Evolutionary conservation across 2,113 vertebrate genomes (phyloP), one percentile per base, ranked within the genome.

Genomic region (Micromys minutus): DNA sequence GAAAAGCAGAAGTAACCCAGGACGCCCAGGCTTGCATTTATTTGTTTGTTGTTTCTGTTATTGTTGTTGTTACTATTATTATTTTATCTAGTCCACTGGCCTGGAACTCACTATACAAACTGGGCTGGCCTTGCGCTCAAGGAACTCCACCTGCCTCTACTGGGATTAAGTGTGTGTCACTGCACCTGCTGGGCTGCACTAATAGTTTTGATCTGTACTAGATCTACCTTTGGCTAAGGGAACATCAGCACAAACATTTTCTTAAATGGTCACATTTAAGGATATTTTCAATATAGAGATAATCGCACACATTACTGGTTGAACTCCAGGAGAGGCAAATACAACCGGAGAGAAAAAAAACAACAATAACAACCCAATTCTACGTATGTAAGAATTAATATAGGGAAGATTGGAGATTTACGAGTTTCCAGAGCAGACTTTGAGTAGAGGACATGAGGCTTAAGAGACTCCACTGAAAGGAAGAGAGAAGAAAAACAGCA

Each of bases 271-370:
- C 69, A 91, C 13, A 79, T 87, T 84, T 2, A 67, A 69, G 59
- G 65, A 91, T n/a, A n/a, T 95, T 96, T 76, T 85, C 47, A 90
- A 85, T 75, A 85, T 11, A 59, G 74, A 87, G 24, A 76, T 94
- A 39, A 87, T 93, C 45, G 90, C 59, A 17, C 79, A 79, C 47
- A 74, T 11, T 52, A 77, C 8, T 94, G 84, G 17, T 12, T 65
- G 24, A 92, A 59, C 55, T 71, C 81, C 81, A 42, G 24, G 50
- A 91, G 72, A 83, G 92, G 45, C 77, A 91, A 61, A 16, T 61
- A 79, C 3, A 39, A 16, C 31, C 94, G n/a, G 79, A 21, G 47
- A 50, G 59, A 52, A 75, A 69, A 71, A 61, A 15, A 16, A 92
- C 45, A 71, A 55, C 16, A 12, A 94, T 65, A 55, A 42, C 71